phyloP scores from a whole-genome alignment of 2,113 vertebrate species.

The Leucosticte australis region DNA sequence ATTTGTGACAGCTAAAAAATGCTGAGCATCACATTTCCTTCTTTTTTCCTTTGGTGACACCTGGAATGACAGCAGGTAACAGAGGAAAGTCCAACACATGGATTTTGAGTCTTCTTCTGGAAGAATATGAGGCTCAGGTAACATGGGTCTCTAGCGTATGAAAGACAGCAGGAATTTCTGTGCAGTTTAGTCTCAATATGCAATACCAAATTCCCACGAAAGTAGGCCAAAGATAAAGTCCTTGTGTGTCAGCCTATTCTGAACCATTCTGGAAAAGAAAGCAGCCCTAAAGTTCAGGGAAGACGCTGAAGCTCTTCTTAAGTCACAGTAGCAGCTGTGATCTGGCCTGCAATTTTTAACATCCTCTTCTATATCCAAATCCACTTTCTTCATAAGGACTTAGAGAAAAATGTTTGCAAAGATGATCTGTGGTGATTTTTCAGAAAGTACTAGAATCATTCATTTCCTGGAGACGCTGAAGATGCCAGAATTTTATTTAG shows the following conservation, averaged over 20 bases:
- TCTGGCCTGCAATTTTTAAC: not conserved
- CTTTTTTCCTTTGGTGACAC: not conserved
- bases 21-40: not conserved
- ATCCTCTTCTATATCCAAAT: not conserved
- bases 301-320: not conserved
- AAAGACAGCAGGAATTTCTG: not conserved
- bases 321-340: not conserved
- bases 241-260: not conserved
- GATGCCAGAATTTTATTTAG: not conserved
- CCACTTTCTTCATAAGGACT: not conserved
- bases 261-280: not conserved
- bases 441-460: not conserved
- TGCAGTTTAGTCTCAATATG: not conserved
- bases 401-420: not conserved
- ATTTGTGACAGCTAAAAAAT: not conserved
- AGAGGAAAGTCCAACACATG: fast-evolving
- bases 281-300: not conserved
- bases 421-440: not conserved
- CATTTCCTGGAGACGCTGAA: not conserved
- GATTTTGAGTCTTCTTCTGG: not conserved
- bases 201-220: not conserved
- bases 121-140: not conserved
- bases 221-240: not conserved
- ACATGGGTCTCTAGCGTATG: fast-evolving
- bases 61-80: not conserved